Evolutionary conservation across 2,113 vertebrate species (phyloP).

Genomic region (Poeciliopsis turrubarensis): DNA sequence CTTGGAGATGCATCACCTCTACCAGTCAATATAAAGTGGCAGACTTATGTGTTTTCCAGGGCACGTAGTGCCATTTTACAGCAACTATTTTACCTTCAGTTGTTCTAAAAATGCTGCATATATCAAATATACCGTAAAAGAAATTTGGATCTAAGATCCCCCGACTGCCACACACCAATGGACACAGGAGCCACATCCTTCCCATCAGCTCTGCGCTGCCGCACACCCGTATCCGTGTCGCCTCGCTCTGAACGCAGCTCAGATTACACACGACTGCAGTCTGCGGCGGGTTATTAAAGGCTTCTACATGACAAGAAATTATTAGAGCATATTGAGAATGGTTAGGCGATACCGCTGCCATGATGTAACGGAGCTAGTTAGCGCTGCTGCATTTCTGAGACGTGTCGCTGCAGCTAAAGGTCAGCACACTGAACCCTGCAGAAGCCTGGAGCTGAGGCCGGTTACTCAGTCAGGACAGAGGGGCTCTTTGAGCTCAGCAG

Average conservation of each 20-base stretch:
- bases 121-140: no score
- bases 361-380: constrained; percentile 46
- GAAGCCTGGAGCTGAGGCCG: constrained; percentile 12
- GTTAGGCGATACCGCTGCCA: constrained; percentile 26
- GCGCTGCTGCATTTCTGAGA: constrained; percentile 24
- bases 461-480: constrained; percentile 10
- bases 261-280: constrained; percentile 58
- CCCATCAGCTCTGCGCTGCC: constrained; percentile 38
- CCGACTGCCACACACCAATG: constrained; percentile 21
- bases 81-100: no score
- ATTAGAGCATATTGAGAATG: constrained; percentile 10
- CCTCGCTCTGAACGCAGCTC: constrained; percentile 55
- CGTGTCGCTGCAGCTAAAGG: constrained; percentile 18
- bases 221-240: constrained; percentile 41
- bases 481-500: constrained; percentile 11
- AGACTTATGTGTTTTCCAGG: no score
- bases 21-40: no score
- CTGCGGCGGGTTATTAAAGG: constrained; percentile 49
- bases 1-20: no score
- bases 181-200: constrained; percentile 32
- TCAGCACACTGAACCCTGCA: constrained; percentile 16
- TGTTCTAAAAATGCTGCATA: not conserved
- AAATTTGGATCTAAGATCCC: constrained; percentile 4
- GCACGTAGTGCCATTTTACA: no score
- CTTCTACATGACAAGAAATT: constrained; percentile 39